Base-by-base conservation (phyloP, 2,888 invertebrate species). In the Nomada fucata region DNA sequence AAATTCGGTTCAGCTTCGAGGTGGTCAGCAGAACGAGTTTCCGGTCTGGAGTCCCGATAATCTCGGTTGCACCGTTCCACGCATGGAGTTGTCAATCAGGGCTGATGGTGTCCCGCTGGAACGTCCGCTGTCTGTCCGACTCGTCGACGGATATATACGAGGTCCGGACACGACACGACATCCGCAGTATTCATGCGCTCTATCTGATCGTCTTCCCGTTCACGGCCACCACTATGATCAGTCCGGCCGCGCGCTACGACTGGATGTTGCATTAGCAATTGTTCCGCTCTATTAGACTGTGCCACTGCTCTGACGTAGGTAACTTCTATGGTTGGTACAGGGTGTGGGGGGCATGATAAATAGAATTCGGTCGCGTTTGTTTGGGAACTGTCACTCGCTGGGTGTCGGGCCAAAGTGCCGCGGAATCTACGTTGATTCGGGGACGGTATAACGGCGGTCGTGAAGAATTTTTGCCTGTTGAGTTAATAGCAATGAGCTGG, bases 61-160 rank as follows among this genome's bases (percentile, higher is more conserved):
- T 88, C 88, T 88, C 85, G 88, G 76, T 76, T 77, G 82, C 79
- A 76, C 84, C 78, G 83, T 84, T 86, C 81, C 86, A 83, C 80
- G 86, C 88, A 88, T 88, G 83, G 85, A 88, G 88, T 88, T 88
- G 88, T 88, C 88, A 88, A 88, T 88, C 88, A 88, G 88, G 78
- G 79, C 76, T 86, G 88, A 88, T 88, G 88, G 88, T 86, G 88
- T 85, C 88, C 85, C 86, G 82, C 82, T 88, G 88, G 88, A 88
- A 86, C 86, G 85, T 86, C 85, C 88, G 86, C 85, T 82, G 86
- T 86, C 88, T 71, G 85, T 79, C 86, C 60, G 81, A 83, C 75
- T 82, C 83, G 88, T 85, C 88, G 80, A 79, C 86, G 83, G 88
- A 88, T 88, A 88, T 85, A 88, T 88, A 86, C 86, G 88, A 83